Evolutionary conservation across 1,140 invertebrate species (phyloP).

Genomic region (Gryllus bimaculatus): DNA sequence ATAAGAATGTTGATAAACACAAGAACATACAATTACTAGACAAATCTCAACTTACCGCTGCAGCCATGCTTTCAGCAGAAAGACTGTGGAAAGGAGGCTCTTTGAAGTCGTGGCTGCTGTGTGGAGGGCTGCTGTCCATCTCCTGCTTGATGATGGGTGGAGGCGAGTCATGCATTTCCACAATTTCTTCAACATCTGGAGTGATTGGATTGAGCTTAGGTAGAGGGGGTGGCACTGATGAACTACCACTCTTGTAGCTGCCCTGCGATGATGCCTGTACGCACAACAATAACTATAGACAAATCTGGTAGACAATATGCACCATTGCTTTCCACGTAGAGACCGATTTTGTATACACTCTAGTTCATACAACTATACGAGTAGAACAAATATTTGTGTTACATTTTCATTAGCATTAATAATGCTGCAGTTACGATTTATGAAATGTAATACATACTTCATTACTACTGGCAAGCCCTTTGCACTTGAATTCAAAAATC

Average conservation of each 20-base stretch:
- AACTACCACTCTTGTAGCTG: slow-evolving; percentile 45
- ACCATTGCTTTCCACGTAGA: too few relatives aligned
- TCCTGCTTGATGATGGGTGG: slow-evolving; percentile 53
- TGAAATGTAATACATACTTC: too few relatives aligned
- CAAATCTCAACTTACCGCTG: neutral
- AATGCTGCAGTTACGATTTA: too few relatives aligned
- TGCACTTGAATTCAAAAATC: too few relatives aligned
- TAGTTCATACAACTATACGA: too few relatives aligned
- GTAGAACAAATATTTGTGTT: too few relatives aligned
- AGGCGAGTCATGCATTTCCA: slow-evolving; percentile 40
- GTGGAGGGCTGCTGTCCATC: slow-evolving; percentile 39
- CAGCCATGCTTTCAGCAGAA: neutral
- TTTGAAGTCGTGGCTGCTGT: slow-evolving; percentile 21
- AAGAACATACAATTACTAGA: too few relatives aligned
- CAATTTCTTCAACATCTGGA: slow-evolving; percentile 43
- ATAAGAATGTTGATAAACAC: too few relatives aligned
- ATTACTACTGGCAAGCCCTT: too few relatives aligned
- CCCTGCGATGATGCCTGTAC: slow-evolving; percentile 44
- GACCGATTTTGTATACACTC: too few relatives aligned
- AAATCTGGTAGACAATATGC: neutral
- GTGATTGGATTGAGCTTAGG: slow-evolving; percentile 54
- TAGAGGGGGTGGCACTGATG: slow-evolving; percentile 35
- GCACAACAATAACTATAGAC: neutral
- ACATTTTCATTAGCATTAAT: too few relatives aligned
- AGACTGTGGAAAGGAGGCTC: neutral